Conservation (phyloP, 2,888 invertebrate species). For the Lasius platythorax region DNA sequence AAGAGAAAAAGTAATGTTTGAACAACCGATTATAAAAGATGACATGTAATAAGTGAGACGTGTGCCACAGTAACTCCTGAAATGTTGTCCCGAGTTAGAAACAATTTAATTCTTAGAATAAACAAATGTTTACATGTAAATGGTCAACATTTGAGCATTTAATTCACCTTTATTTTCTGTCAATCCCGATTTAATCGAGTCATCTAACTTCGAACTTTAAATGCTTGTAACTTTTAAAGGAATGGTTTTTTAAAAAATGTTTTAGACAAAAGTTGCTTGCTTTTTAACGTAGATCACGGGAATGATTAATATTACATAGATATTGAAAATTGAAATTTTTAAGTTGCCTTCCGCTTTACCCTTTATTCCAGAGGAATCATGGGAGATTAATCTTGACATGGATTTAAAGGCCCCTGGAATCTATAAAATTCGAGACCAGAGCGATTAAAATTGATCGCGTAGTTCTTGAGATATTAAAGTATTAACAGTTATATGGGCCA, state of each 20-base stretch:
- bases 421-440: too few species aligned
- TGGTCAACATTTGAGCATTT: background rate
- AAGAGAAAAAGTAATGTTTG: background rate
- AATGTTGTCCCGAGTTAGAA: background rate
- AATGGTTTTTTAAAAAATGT: too few species aligned
- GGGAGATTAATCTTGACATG: too few species aligned
- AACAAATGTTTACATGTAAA: background rate
- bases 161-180: background rate
- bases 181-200: too few species aligned
- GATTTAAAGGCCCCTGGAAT: background rate
- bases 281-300: too few species aligned
- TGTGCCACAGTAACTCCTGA: background rate
- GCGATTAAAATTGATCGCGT: background rate
- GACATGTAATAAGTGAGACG: background rate
- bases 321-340: too few species aligned
- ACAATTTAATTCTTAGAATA: background rate
- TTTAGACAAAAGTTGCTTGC: too few species aligned
- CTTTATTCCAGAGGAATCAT: too few species aligned
- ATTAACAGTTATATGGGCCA: background rate
- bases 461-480: background rate
- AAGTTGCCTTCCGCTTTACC: too few species aligned
- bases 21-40: background rate
- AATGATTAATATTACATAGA: too few species aligned
- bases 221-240: too few species aligned
- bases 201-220: too few species aligned